phyloP scores from a whole-genome alignment of 2,888 invertebrate genomes.

The Drosophila recens region DNA sequence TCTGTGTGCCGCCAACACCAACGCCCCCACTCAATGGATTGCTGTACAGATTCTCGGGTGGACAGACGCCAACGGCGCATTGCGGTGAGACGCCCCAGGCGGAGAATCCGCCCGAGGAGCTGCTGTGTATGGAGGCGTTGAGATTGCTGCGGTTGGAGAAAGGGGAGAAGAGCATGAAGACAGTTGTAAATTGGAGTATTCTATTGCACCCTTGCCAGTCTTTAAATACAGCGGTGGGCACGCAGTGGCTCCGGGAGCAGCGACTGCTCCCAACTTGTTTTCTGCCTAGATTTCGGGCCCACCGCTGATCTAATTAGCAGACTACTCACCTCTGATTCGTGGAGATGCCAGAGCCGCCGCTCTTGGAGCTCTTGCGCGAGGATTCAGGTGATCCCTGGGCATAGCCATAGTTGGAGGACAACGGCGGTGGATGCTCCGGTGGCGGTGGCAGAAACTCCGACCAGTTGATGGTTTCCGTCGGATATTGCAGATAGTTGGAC shows the following conservation, averaged over 20 bases:
- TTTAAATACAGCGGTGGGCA: neutral
- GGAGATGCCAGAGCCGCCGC: constrained; percentile 85
- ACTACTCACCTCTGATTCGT: constrained; percentile 84
- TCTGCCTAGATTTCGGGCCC: too few relatives aligned
- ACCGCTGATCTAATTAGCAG: neutral
- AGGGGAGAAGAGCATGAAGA: neutral
- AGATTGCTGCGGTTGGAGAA: constrained; percentile 74
- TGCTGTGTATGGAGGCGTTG: constrained; percentile 85
- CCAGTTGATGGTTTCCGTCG: constrained; percentile 86
- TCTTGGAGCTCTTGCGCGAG: constrained; percentile 84
- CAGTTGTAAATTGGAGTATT: neutral
- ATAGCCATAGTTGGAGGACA: constrained; percentile 84
- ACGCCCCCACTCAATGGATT: constrained; percentile 80
- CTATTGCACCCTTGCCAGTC: too few relatives aligned
- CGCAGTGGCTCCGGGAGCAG: too few relatives aligned
- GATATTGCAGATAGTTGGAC: constrained; percentile 84
- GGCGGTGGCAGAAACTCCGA: constrained; percentile 88
- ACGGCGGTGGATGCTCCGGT: constrained; percentile 88
- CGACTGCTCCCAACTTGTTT: too few relatives aligned
- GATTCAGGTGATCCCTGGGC: constrained; percentile 85
- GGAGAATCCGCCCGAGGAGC: constrained; percentile 85
- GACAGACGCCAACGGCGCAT: constrained; percentile 72
- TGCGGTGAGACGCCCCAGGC: constrained; percentile 85
- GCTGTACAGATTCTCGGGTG: constrained; percentile 84
- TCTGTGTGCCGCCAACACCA: constrained; percentile 79